phyloP scores from a whole-genome alignment of 2,888 invertebrate species.

The Eupithecia subumbrata region DNA sequence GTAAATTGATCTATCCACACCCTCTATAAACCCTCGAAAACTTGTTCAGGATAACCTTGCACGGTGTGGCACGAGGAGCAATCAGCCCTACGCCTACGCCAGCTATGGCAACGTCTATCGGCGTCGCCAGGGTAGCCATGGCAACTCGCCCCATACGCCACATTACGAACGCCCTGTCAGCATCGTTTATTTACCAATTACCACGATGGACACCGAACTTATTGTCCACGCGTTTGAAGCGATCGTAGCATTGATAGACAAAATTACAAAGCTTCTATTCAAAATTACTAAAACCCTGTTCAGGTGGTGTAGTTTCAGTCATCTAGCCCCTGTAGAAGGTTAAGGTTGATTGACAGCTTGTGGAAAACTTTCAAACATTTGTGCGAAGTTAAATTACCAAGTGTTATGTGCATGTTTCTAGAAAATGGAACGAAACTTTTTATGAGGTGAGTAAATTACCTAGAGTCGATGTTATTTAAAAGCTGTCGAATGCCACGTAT shows the following conservation, averaged over 20 bases:
- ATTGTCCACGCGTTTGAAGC: slow-evolving; percentile 54
- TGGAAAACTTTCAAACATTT: slow-evolving; percentile 47
- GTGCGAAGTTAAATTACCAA: slow-evolving; percentile 42
- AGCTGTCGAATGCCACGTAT: not conserved
- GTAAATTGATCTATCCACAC: slow-evolving; percentile 49
- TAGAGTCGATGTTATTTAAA: not conserved
- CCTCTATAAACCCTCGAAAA: slow-evolving; percentile 47
- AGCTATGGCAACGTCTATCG: slow-evolving; percentile 57
- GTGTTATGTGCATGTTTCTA: slow-evolving; percentile 51
- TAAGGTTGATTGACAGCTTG: slow-evolving; percentile 52
- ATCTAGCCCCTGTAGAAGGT: slow-evolving; percentile 47
- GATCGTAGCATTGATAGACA: slow-evolving; percentile 48
- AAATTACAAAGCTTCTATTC: slow-evolving; percentile 24
- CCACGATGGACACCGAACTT: slow-evolving; percentile 58
- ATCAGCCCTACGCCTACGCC: slow-evolving; percentile 4
- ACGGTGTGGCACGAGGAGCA: slow-evolving; percentile 58
- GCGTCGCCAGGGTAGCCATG: slow-evolving; percentile 69
- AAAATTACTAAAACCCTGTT: slow-evolving; percentile 29
- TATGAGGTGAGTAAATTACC: slow-evolving; percentile 50
- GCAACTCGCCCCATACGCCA: slow-evolving; percentile 53
- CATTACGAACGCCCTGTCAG: slow-evolving; percentile 54
- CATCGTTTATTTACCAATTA: slow-evolving; percentile 72
- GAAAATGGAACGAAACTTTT: slow-evolving; percentile 43
- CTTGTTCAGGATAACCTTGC: slow-evolving; percentile 53
- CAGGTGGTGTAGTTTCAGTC: slow-evolving; percentile 41